phyloP scores from a whole-genome alignment of 2,113 vertebrate genomes.

The Trochalopteron elliotii region DNA sequence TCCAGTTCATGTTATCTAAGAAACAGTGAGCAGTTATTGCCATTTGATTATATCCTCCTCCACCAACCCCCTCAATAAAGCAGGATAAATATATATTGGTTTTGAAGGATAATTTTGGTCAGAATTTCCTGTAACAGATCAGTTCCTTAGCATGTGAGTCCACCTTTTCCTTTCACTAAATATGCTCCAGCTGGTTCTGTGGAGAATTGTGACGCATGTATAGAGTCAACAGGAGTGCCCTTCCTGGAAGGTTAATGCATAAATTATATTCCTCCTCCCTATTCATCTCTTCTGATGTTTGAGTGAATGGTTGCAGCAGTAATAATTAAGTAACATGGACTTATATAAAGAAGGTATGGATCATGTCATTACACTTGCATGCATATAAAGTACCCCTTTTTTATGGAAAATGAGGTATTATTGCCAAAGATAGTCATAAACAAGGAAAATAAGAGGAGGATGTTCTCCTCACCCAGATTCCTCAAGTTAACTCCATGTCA shows the following conservation, averaged over 20 bases:
- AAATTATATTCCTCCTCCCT: background rate
- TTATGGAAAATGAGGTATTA: background rate
- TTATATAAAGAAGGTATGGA: background rate
- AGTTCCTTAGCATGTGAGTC: background rate
- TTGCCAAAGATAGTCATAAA: background rate
- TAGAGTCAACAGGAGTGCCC: background rate
- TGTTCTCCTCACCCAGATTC: background rate
- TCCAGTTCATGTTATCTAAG: background rate
- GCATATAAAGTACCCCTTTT: background rate
- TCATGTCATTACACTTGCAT: background rate
- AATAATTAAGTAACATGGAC: background rate
- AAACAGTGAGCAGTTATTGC: background rate
- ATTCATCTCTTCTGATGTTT: constrained; percentile 11
- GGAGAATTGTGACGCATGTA: background rate
- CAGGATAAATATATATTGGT: background rate
- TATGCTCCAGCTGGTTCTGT: background rate
- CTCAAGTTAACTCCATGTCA: background rate
- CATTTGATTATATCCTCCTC: background rate
- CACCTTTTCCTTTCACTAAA: background rate
- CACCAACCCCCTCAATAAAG: background rate
- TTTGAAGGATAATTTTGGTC: background rate
- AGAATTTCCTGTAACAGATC: constrained; percentile 1
- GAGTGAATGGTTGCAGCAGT: constrained; percentile 17
- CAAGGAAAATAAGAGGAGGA: background rate
- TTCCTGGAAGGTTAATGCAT: constrained; percentile 32